Percentiles rank a stretch among this genome's conserved stretches.
phyloP scores from a whole-genome alignment of 2,797 vertebrate species.

The Halcyon badia region DNA sequence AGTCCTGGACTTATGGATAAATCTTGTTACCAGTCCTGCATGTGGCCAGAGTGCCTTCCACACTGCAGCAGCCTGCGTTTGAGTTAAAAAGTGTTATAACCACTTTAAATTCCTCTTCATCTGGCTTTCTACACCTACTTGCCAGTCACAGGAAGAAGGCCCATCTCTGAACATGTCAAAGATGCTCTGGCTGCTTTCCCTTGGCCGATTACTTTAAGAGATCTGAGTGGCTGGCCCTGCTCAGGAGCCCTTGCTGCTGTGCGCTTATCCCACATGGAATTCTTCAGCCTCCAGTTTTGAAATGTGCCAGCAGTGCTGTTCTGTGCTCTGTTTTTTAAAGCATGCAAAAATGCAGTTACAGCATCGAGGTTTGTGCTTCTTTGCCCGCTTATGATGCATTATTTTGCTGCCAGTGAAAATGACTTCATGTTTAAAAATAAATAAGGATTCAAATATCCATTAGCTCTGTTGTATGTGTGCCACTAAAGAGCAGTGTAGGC shows the following conservation, averaged over 20 bases:
- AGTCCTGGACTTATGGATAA: rapidly evolving
- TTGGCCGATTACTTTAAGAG: neutral
- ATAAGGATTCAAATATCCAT: neutral
- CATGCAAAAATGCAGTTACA: neutral
- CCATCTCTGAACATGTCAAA: neutral
- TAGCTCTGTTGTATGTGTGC: neutral
- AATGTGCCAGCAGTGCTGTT: neutral
- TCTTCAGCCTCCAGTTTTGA: neutral
- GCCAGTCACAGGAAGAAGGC: neutral
- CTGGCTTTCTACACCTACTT: neutral
- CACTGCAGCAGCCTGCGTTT: neutral
- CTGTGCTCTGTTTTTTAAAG: neutral
- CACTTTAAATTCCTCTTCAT: neutral
- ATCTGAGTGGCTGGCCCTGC: neutral
- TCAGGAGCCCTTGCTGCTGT: neutral
- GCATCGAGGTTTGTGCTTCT: neutral
- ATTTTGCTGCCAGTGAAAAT: conserved; percentile 8
- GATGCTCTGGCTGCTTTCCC: neutral
- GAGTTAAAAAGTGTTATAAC: neutral
- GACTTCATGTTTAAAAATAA: conserved; percentile 28
- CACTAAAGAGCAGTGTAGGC: neutral
- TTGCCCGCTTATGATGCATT: neutral
- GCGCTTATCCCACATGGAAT: neutral
- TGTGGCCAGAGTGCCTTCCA: neutral
- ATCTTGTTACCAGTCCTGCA: neutral